A percentile compares a stretch with the other conserved stretches of the same genome.
Conservation (phyloP, 2,797 vertebrate genomes). For the Mormyrus hasselquistii region DNA sequence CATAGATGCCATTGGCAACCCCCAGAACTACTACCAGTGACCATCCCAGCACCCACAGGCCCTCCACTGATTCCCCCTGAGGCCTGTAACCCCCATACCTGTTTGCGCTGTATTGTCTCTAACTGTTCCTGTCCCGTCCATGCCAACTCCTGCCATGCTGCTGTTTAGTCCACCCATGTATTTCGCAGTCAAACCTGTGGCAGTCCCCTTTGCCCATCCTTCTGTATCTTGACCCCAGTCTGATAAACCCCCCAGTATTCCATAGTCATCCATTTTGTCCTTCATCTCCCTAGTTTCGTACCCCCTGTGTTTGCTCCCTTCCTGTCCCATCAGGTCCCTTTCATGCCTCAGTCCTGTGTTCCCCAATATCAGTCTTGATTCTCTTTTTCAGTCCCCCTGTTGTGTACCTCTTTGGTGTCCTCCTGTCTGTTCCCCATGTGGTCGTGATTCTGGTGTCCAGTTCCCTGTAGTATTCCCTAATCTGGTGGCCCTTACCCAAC, state of each 20-base stretch:
- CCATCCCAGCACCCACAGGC: not conserved
- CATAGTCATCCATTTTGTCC: not conserved
- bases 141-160: not conserved
- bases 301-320: not conserved
- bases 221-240: not conserved
- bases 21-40: not conserved
- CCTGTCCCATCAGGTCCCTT: not conserved
- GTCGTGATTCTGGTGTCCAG: not conserved
- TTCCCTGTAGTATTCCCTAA: not conserved
- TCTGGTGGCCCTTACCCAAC: not conserved
- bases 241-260: not conserved
- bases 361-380: not conserved
- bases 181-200: not conserved
- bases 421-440: not conserved
- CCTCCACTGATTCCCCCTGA: not conserved
- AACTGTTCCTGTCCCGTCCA: not conserved
- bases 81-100: not conserved
- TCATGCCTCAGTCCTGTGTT: not conserved
- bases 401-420: not conserved
- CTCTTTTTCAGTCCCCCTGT: not conserved
- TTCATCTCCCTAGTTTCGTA: not conserved
- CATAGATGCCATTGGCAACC: not conserved
- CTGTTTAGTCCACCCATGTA: not conserved
- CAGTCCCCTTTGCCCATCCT: not conserved
- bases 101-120: not conserved